Percentiles rank a stretch among this genome's conserved stretches.
phyloP scores from a whole-genome alignment of 2,888 invertebrate species.

The Lepidochitona cinerea region DNA sequence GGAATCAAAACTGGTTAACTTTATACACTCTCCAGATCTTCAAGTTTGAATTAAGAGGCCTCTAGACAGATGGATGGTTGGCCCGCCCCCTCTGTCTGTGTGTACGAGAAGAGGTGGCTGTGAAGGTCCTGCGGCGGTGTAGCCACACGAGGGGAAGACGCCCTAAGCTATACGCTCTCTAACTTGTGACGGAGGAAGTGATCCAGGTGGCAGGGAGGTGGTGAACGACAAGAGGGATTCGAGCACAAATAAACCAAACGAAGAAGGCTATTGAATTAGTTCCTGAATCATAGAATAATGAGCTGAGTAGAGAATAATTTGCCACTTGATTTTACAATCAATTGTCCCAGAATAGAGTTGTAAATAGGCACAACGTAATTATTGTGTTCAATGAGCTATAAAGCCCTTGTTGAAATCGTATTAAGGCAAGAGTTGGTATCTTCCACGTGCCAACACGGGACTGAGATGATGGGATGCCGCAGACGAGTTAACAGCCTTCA shows the following conservation, averaged over 20 bases:
- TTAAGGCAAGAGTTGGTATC: neutral
- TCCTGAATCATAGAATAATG: constrained; percentile 9
- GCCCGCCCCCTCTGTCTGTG: neutral
- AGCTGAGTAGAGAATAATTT: constrained; percentile 10
- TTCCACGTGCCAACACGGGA: neutral
- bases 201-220: neutral
- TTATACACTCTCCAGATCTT: too few relatives aligned
- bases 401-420: constrained; percentile 3
- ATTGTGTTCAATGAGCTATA: constrained; percentile 12
- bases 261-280: constrained; percentile 1
- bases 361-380: constrained; percentile 11
- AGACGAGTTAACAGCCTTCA: neutral
- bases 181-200: too few relatives aligned
- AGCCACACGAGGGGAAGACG: neutral
- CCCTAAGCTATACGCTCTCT: too few relatives aligned
- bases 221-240: neutral
- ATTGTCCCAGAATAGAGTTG: constrained; percentile 10
- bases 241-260: constrained; percentile 7
- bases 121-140: neutral
- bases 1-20: too few relatives aligned
- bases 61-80: neutral
- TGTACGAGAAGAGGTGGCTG: neutral
- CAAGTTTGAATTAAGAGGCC: neutral
- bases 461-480: neutral
- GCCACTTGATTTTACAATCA: constrained; percentile 14